These are phyloP conservation scores for Conus betulinus DNA, from an alignment of 1,140 invertebrate species.

Conservation along the genomic window DNA sequence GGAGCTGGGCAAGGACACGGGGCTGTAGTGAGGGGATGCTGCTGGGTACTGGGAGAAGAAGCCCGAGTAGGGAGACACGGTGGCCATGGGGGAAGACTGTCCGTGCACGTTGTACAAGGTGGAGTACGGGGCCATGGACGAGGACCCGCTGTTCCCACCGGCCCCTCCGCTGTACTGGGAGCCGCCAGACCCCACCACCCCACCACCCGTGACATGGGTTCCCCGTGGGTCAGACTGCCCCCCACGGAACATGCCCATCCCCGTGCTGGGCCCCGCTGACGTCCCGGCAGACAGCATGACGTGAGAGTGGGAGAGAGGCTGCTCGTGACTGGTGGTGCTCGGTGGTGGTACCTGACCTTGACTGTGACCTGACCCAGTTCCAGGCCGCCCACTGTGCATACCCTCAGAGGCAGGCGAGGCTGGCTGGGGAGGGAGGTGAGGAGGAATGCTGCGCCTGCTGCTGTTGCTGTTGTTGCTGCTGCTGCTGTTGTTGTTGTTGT, in stretches of 20 bases:
- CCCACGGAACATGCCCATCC: slow-evolving; percentile 51
- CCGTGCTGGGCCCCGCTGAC: slow-evolving; percentile 47
- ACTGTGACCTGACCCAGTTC: slow-evolving; percentile 46
- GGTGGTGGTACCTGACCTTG: slow-evolving; percentile 34
- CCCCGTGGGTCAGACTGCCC: slow-evolving; percentile 54
- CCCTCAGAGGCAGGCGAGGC: slow-evolving; percentile 46
- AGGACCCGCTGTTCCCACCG: background rate
- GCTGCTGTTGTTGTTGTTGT: background rate
- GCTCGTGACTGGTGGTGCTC: slow-evolving; percentile 16
- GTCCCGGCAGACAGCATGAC: slow-evolving; percentile 59
- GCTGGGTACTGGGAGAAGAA: slow-evolving; percentile 40
- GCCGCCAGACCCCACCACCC: slow-evolving; percentile 13
- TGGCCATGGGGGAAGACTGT: slow-evolving; percentile 40
- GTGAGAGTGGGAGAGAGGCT: background rate
- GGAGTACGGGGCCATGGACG: slow-evolving; percentile 51
- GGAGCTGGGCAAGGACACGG: slow-evolving; percentile 16
- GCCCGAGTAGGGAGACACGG: slow-evolving; percentile 37
- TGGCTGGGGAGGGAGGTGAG: background rate
- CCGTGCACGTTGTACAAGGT: slow-evolving; percentile 53
- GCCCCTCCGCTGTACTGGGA: slow-evolving; percentile 34
- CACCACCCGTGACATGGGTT: slow-evolving; percentile 35
- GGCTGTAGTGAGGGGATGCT: slow-evolving; percentile 45
- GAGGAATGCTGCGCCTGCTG: background rate
- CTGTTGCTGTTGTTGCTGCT: background rate
- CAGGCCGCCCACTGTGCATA: slow-evolving; percentile 56